These are phyloP conservation scores for Sebastes vulpes DNA, from an alignment of 2,797 vertebrate species.

Conservation along the genomic window DNA sequence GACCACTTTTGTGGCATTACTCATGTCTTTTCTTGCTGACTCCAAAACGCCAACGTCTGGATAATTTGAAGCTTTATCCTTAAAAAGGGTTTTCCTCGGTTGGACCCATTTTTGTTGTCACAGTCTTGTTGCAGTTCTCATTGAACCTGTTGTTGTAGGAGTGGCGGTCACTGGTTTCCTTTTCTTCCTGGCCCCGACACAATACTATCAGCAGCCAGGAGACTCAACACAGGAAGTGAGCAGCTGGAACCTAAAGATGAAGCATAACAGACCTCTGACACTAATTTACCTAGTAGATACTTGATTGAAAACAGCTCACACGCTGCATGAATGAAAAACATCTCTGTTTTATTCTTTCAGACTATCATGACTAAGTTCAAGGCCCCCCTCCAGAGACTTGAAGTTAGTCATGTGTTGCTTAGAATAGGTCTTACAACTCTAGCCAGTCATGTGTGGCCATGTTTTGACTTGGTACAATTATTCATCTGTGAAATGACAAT, in stretches of 20 bases:
- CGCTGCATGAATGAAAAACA: slow-evolving; percentile 3
- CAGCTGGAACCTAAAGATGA: slow-evolving; percentile 48
- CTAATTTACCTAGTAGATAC: background rate
- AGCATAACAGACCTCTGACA: slow-evolving; percentile 16
- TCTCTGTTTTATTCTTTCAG: background rate
- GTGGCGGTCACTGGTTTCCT: slow-evolving; percentile 68
- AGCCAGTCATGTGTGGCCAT: background rate
- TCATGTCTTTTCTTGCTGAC: slow-evolving; percentile 37
- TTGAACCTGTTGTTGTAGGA: slow-evolving; percentile 73
- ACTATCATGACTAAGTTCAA: background rate
- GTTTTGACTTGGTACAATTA: background rate
- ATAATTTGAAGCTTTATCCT: slow-evolving; percentile 1
- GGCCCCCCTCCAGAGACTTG: background rate
- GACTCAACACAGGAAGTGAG: slow-evolving; percentile 73
- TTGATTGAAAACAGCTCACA: background rate
- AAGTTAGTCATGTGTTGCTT: background rate
- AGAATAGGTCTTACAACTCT: background rate
- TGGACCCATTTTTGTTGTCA: slow-evolving; percentile 12
- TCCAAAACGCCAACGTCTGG: slow-evolving; percentile 5
- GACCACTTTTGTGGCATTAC: slow-evolving; percentile 17
- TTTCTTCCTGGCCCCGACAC: slow-evolving; percentile 67
- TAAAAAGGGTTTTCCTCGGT: slow-evolving; percentile 12
- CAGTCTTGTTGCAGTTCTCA: slow-evolving; percentile 17
- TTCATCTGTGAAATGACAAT: background rate
- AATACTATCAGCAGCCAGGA: slow-evolving; percentile 73